Conservation (phyloP, 2,797 vertebrate genomes). For the Myripristis jacobus region DNA sequence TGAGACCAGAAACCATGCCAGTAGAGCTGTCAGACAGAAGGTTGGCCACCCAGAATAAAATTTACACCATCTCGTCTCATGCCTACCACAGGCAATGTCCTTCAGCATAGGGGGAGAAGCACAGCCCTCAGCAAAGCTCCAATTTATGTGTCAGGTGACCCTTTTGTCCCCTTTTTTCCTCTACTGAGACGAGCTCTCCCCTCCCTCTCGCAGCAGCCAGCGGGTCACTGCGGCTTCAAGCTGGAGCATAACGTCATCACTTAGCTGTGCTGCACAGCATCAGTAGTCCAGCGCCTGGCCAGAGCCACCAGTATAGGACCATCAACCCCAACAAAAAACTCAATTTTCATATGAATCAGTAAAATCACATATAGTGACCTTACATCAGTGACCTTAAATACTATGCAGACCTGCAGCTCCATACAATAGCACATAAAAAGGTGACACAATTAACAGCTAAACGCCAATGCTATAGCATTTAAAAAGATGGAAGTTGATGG, state of each 20-base stretch:
- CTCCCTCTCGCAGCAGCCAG: slow-evolving; percentile 22
- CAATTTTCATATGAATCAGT: too few species aligned
- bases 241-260: too few species aligned
- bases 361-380: background rate
- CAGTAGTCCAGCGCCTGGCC: too few species aligned
- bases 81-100: background rate
- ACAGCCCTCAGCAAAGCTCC: slow-evolving; percentile 1
- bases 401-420: too few species aligned
- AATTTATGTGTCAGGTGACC: slow-evolving; percentile 3
- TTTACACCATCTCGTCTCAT: background rate
- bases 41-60: background rate
- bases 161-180: background rate
- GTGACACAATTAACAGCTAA: too few species aligned
- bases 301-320: too few species aligned
- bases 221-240: slow-evolving; percentile 39
- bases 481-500: too few species aligned
- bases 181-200: background rate
- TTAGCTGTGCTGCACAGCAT: too few species aligned
- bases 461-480: too few species aligned
- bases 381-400: background rate
- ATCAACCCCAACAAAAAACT: too few species aligned
- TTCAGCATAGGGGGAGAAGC: slow-evolving; percentile 4
- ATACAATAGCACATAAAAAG: too few species aligned
- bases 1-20: background rate
- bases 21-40: background rate